A percentile compares a stretch with the other conserved stretches of the same genome.
Conservation (phyloP, 2,113 vertebrate genomes). For the Hipposideros armiger region DNA sequence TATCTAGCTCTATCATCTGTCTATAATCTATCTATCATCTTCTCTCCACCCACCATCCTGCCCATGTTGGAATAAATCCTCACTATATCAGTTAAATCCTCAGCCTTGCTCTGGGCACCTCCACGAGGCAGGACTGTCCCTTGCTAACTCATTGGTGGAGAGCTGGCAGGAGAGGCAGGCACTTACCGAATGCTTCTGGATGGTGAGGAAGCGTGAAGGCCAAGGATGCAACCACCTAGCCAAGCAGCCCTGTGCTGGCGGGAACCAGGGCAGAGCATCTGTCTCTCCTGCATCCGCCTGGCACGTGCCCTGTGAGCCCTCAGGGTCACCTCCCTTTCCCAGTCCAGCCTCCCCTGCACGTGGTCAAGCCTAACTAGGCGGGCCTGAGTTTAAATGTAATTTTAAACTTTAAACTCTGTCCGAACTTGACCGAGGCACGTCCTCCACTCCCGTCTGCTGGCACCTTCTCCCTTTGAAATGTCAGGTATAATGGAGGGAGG, state of each 20-base stretch:
- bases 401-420: not conserved
- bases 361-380: not conserved
- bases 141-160: not conserved
- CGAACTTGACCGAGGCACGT: not conserved
- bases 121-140: not conserved
- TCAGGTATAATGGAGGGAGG: not conserved
- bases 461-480: not conserved
- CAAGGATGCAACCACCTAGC: not conserved
- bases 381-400: not conserved
- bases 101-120: not conserved
- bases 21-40: not conserved
- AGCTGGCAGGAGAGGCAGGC: not conserved
- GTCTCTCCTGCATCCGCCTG: fast-evolving
- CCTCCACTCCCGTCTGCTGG: fast-evolving
- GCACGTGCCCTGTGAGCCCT: fast-evolving
- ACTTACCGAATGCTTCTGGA: not conserved
- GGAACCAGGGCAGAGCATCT: not conserved
- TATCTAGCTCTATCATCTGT: not conserved
- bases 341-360: too few relatives aligned
- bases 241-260: fast-evolving
- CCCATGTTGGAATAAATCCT: not conserved
- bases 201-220: not conserved
- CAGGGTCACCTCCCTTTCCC: not conserved
- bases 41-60: not conserved
- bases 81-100: not conserved